These are phyloP conservation scores for Platycnemis pennipes DNA, from an alignment of 2,888 invertebrate genomes.

Conservation along the genomic window DNA sequence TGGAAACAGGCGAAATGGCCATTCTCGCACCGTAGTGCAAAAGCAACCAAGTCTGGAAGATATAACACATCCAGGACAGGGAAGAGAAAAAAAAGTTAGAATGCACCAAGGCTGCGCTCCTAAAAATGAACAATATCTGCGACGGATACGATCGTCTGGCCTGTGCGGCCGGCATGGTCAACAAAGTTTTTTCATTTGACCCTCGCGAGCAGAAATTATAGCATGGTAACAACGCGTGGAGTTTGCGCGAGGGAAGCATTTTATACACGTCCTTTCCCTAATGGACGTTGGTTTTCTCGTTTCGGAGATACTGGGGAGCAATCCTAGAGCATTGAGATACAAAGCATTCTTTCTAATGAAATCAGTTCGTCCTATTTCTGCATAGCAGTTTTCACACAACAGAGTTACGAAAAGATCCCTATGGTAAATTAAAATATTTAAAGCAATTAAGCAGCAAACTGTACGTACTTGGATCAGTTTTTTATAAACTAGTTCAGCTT, in stretches of 20 bases:
- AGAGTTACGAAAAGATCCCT: too few species aligned
- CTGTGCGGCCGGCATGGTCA: constrained; percentile 25
- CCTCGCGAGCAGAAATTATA: neutral
- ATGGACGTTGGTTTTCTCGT: neutral
- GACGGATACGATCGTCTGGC: constrained; percentile 58
- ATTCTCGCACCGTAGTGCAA: neutral
- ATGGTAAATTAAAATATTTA: too few species aligned
- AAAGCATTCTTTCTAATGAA: neutral
- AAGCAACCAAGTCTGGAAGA: constrained; percentile 16
- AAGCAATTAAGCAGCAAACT: too few species aligned
- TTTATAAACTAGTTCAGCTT: too few species aligned
- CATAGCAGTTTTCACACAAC: neutral
- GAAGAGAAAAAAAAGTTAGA: constrained; percentile 11
- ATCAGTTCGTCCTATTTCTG: neutral
- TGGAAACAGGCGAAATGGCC: neutral
- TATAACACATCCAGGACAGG: constrained; percentile 44
- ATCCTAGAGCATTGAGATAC: neutral
- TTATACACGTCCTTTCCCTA: neutral
- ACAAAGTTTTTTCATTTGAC: constrained; percentile 38
- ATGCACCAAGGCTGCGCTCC: neutral
- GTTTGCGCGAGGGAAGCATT: neutral
- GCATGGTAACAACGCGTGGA: constrained; percentile 32
- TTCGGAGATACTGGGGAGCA: neutral
- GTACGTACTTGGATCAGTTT: too few species aligned
- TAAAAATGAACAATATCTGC: constrained; percentile 54